These are phyloP conservation scores for Plectus sambesii DNA, from an alignment of 1,140 invertebrate genomes.

Conservation along the genomic window DNA sequence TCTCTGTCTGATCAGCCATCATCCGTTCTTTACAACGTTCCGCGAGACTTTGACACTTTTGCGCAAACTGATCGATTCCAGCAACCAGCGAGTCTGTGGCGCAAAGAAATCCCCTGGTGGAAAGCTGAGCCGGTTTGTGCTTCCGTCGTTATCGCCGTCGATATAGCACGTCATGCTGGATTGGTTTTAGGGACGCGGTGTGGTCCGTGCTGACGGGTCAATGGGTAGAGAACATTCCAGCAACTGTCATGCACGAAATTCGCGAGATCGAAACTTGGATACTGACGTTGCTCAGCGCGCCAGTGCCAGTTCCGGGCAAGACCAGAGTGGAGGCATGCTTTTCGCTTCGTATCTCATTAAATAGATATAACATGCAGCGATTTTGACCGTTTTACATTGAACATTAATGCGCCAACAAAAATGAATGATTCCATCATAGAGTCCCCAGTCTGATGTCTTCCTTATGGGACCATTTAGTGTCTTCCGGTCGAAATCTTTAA, in stretches of 20 bases:
- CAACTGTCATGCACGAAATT: constrained; percentile 83
- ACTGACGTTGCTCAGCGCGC: constrained; percentile 78
- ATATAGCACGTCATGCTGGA: no score
- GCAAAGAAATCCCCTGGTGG: constrained; percentile 52
- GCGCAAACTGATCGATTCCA: constrained; percentile 86
- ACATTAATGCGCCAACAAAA: no score
- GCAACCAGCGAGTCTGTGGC: constrained; percentile 68
- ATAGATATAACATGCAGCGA: no score
- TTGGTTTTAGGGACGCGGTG: constrained; percentile 43
- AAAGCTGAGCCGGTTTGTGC: constrained; percentile 8
- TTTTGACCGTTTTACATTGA: no score
- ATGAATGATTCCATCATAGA: no score
- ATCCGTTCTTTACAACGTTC: constrained; percentile 96
- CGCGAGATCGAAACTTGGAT: constrained; percentile 98
- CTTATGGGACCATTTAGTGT: no score
- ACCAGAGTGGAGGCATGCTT: constrained; percentile 70
- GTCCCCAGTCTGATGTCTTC: no score
- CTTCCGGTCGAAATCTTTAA: no score
- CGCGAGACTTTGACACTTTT: constrained; percentile 89
- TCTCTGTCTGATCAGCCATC: constrained; percentile 91
- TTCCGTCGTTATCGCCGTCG: no score
- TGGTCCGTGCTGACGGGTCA: constrained; percentile 51
- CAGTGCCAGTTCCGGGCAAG: constrained; percentile 90
- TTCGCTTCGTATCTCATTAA: background rate
- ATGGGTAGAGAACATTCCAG: constrained; percentile 60